Percentiles rank a stretch among this genome's conserved stretches.
These are phyloP conservation scores for Phalloptychus januarius DNA, from an alignment of 2,797 vertebrate species.

Conservation along the genomic window DNA sequence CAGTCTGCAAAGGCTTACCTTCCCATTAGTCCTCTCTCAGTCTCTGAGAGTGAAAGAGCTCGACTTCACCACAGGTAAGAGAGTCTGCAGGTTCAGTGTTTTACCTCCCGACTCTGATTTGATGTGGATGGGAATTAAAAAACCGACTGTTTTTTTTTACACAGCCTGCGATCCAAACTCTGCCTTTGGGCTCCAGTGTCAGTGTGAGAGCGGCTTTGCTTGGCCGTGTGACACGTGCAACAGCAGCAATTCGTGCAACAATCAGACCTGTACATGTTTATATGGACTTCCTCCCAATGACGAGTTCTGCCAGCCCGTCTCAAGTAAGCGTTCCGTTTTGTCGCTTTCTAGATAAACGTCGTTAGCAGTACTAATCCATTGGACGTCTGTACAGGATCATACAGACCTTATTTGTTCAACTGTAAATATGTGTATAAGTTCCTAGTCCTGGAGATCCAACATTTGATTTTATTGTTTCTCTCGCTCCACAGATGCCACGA, in stretches of 20 bases:
- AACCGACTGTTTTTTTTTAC: neutral
- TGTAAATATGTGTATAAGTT: neutral
- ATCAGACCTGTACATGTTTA: conserved; percentile 38
- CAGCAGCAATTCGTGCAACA: conserved; percentile 18
- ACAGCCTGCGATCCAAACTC: conserved; percentile 36
- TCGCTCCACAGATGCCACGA: neutral
- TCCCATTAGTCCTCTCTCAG: neutral
- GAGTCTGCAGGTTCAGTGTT: neutral
- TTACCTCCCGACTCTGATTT: neutral
- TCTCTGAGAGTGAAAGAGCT: neutral
- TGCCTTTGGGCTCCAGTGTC: conserved; percentile 29
- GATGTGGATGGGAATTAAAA: neutral
- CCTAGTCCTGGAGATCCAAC: neutral
- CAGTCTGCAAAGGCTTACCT: fast-evolving
- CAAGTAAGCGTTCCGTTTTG: conserved; percentile 27
- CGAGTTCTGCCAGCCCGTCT: conserved; percentile 42
- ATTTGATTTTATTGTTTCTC: neutral
- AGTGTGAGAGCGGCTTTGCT: conserved; percentile 49
- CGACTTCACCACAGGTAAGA: conserved; percentile 56
- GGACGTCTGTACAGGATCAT: neutral
- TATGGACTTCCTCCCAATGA: conserved; percentile 42
- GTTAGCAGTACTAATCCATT: neutral
- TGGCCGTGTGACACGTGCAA: conserved; percentile 58
- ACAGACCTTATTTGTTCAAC: neutral
- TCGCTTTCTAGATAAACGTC: neutral